A percentile compares a stretch with the other conserved stretches of the same genome.
Conservation (phyloP, 2,113 vertebrate genomes). For the Spermophilus dauricus region DNA sequence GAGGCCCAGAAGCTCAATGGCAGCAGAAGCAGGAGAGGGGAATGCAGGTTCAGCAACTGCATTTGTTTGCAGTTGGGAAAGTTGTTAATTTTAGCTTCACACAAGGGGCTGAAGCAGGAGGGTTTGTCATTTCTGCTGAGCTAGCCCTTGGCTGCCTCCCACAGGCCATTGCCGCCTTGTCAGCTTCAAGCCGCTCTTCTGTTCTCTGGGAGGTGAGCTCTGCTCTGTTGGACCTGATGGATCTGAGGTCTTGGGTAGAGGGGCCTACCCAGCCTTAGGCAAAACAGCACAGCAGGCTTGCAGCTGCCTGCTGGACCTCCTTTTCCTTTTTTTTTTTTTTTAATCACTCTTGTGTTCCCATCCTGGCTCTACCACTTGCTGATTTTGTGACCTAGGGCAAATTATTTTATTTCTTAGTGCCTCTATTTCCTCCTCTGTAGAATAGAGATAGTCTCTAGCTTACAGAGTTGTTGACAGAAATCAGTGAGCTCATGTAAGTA, state of each 20-base stretch:
- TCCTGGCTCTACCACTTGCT: constrained; percentile 57
- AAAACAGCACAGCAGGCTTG: background rate
- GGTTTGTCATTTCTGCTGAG: constrained; percentile 82
- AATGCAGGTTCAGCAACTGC: constrained; percentile 79
- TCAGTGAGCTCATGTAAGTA: constrained; percentile 17
- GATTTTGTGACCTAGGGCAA: constrained; percentile 62
- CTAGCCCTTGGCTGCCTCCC: constrained; percentile 79
- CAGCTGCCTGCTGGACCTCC: background rate
- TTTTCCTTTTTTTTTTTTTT: background rate
- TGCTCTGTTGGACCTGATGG: background rate
- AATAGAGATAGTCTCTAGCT: constrained; percentile 38
- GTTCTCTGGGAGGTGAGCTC: constrained; percentile 6
- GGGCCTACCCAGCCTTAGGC: background rate
- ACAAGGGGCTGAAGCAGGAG: constrained; percentile 77
- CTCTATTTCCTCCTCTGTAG: constrained; percentile 56
- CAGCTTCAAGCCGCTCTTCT: constrained; percentile 17
- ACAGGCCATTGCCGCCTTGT: constrained; percentile 69
- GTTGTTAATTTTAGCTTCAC: constrained; percentile 81
- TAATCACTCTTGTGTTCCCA: background rate
- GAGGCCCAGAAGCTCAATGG: background rate
- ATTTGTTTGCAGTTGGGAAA: constrained; percentile 76
- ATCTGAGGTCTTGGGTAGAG: background rate
- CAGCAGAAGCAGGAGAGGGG: constrained; percentile 54
- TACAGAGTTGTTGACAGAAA: constrained; percentile 28
- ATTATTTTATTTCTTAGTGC: background rate